Evolutionary conservation across 2,797 vertebrate species (phyloP), one percentile per base, ranked within the genome.

Genomic region (Lycodopsis pacificus): DNA sequence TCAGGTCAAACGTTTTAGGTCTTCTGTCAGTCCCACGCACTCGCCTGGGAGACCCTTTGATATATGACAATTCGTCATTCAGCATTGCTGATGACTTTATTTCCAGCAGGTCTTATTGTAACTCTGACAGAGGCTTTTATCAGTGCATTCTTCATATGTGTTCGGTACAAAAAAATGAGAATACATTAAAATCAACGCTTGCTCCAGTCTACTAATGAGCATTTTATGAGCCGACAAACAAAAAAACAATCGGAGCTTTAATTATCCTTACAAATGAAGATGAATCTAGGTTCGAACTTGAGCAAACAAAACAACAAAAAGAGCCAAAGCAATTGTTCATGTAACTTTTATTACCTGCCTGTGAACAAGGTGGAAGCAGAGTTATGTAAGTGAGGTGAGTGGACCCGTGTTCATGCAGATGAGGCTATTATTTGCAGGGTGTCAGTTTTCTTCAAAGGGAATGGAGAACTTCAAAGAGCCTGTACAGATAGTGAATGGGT

Each of bases 381-480:
- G 67, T 77, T 51, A 77, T 80, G 73, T 53, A 74, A 84, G 69
- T n/a, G 76, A 80, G 72, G 67, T 76, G 68, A 62, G 17, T 56
- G 79, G 78, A 65, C 38, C 40, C 44, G 12, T 86, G 69, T 73
- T 83, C 76, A 89, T 88, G 81, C 71, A 81, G 77, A 85, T 82
- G 76, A 85, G 76, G 76, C 49, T 32, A 76, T 79, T 64, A 70
- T 89, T 82, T 77, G 64, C 65, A 51, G 59, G 14, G 48, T 91
- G 86, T 83, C 86, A 73, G 70, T 80, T 85, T 77, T 86, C 90
- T 91, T 91, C 90, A 91, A 91, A 92, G 88, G 74, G 62, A 80
- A 32, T 36, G 6, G 40, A 30, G 62, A 46, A 86, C 89, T 81
- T 92, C 91, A 92, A 89, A 90, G 83, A 61, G 63, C 53, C 64